Percentiles rank a stretch among this genome's conserved stretches.
Evolutionary conservation across 2,797 vertebrate species (phyloP).

Genomic region (Oreonectes daqikongensis): DNA sequence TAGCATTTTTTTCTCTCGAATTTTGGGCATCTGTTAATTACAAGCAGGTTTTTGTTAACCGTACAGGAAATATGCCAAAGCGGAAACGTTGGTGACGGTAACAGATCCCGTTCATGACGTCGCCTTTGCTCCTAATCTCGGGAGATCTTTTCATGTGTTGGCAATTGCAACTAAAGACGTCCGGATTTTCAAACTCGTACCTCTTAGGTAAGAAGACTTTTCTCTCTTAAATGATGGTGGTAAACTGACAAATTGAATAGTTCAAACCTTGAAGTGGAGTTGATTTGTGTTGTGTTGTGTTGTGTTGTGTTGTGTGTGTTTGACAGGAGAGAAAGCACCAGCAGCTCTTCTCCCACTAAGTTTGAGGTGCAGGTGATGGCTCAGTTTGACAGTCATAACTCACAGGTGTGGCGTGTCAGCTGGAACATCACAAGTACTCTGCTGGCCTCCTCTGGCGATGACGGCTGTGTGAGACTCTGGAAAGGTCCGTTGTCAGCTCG

Average conservation of each 20-base stretch:
- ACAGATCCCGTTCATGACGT: conserved; percentile 96
- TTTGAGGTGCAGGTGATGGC: conserved; percentile 94
- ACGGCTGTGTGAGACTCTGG: conserved; percentile 96
- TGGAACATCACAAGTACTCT: conserved; percentile 99
- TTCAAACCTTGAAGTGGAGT: too few relatives aligned
- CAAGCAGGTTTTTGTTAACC: background rate
- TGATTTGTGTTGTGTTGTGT: background rate
- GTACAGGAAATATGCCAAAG: conserved; percentile 92
- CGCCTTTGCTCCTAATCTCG: conserved; percentile 95
- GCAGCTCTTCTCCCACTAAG: conserved; percentile 88
- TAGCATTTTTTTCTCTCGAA: background rate
- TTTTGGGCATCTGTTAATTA: background rate
- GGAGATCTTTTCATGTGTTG: conserved; percentile 94
- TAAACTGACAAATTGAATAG: too few relatives aligned
- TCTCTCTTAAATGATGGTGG: too few relatives aligned
- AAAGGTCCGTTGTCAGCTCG: conserved; percentile 80
- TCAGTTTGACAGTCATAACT: conserved; percentile 98
- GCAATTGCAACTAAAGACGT: conserved; percentile 98
- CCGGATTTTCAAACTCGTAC: conserved; percentile 93
- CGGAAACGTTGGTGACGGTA: conserved; percentile 93
- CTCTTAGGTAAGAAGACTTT: conserved; percentile 83
- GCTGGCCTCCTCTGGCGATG: conserved; percentile 94
- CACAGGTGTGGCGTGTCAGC: conserved; percentile 96
- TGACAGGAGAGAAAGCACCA: conserved; percentile 87
- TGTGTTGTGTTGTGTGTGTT: background rate